phyloP scores from a whole-genome alignment of 1,140 invertebrate genomes.

The Gryllus bimaculatus region DNA sequence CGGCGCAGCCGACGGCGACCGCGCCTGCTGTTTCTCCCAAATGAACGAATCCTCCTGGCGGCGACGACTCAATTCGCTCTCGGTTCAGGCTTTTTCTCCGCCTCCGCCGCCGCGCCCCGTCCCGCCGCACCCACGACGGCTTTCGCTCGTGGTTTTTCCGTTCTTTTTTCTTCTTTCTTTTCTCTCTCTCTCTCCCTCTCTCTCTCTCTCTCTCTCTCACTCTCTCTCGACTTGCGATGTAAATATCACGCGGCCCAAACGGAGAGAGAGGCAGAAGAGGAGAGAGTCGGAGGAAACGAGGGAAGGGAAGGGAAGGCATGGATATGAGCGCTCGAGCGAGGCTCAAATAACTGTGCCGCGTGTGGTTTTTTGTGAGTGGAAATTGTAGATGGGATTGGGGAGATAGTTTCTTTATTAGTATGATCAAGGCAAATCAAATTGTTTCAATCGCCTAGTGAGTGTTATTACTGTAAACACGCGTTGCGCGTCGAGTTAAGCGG shows the following conservation, averaged over 20 bases:
- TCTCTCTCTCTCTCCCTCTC: neutral
- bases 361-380: conserved; percentile 1
- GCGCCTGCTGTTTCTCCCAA: neutral
- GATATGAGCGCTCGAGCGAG: neutral
- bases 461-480: neutral
- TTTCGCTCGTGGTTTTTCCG: too few species aligned
- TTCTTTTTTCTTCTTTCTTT: neutral
- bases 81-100: too few species aligned
- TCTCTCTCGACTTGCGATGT: neutral
- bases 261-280: too few species aligned
- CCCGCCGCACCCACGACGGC: too few species aligned
- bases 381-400: neutral
- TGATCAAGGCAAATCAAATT: conserved; percentile 5
- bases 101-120: too few species aligned
- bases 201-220: too few species aligned
- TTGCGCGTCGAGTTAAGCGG: neutral
- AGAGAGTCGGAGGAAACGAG: too few species aligned
- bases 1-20: too few species aligned
- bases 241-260: neutral
- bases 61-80: neutral
- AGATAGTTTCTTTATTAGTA: conserved; percentile 6
- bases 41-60: neutral
- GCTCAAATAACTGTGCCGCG: neutral
- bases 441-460: conserved; percentile 3
- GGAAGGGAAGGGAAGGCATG: too few species aligned